Evolutionary conservation across 2,888 invertebrate species (phyloP).

Genomic region (Chydorus sphaericus): DNA sequence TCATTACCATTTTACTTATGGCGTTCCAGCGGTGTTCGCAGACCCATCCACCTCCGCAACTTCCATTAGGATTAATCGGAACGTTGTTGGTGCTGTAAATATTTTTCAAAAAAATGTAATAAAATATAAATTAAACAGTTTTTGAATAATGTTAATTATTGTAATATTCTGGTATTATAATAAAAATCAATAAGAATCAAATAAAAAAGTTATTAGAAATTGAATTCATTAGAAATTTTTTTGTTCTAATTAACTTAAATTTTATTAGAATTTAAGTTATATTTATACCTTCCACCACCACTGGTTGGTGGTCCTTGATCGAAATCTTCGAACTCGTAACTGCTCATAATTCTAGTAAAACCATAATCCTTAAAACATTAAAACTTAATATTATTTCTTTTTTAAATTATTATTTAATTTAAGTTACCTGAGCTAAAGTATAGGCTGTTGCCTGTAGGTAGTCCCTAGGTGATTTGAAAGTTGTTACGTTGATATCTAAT

Average conservation of each 20-base stretch:
- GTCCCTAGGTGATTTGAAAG: slow-evolving; percentile 16
- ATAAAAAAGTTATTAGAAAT: too few relatives aligned
- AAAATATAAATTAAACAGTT: too few relatives aligned
- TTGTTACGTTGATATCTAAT: slow-evolving; percentile 9
- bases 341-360: slow-evolving; percentile 35
- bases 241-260: too few relatives aligned
- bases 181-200: too few relatives aligned
- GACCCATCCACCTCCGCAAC: slow-evolving; percentile 30
- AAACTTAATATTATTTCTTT: neutral
- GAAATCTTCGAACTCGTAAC: slow-evolving; percentile 27
- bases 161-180: neutral
- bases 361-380: slow-evolving; percentile 24
- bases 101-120: neutral
- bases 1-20: slow-evolving; percentile 14
- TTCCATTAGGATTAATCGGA: slow-evolving; percentile 26
- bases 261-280: neutral
- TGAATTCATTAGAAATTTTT: too few relatives aligned
- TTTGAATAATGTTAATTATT: neutral
- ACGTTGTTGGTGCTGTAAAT: slow-evolving; percentile 28
- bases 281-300: slow-evolving; percentile 4
- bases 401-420: neutral
- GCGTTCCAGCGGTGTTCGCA: slow-evolving; percentile 30
- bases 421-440: slow-evolving; percentile 30
- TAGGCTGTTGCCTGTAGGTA: slow-evolving; percentile 23
- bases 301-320: slow-evolving; percentile 15